Evolutionary conservation across 2,113 vertebrate species (phyloP), one percentile per base, ranked within the genome.

Genomic region (Vanacampus margaritifer): DNA sequence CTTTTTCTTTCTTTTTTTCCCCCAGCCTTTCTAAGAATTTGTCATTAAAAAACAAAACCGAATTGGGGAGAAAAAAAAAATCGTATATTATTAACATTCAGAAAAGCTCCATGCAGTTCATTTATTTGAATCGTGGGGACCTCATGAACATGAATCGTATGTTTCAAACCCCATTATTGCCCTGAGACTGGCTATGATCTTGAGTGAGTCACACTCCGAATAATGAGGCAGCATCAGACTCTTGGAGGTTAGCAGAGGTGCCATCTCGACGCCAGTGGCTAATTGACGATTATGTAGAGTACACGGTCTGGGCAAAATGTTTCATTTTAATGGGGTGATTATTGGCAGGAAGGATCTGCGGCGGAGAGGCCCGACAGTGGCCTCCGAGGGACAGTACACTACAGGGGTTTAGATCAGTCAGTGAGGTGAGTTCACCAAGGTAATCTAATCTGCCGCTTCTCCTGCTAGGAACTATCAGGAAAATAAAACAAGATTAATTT

Each of bases 241-340:
- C 74, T 77, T 7, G 19, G 81, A 86, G 87, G 86, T 89, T 77
- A 86, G 81, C 71, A 58, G 78, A 88, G 82, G 83, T 82, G 79
- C 83, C 69, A 70, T 88, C 80, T 81, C 74, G 57, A 90, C 78
- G 78, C 69, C 83, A 73, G 70, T 43, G 73, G 81, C 77, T 91
- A 92, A 92, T 89, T 88, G 89, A 89, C 69, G 83, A 89, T 89
- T 90, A 90, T 91, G 88, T 89, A 87, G 82, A 84, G 85, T 84
- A 76, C 73, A 80, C 50, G 68, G 80, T 89, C 84, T 81, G 71
- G 72, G 83, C 67, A 62, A 70, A 89, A 83, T 81, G 81, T 78
- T 88, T 90, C 64, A 81, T 89, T 89, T 90, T 90, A 92, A 91
- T 87, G 80, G 90, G 81, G 65, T 86, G 84, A 90, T 90, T 90